Percentiles rank a stretch among this genome's conserved stretches.
phyloP scores from a whole-genome alignment of 2,113 vertebrate genomes.

The Hassar affinis region DNA sequence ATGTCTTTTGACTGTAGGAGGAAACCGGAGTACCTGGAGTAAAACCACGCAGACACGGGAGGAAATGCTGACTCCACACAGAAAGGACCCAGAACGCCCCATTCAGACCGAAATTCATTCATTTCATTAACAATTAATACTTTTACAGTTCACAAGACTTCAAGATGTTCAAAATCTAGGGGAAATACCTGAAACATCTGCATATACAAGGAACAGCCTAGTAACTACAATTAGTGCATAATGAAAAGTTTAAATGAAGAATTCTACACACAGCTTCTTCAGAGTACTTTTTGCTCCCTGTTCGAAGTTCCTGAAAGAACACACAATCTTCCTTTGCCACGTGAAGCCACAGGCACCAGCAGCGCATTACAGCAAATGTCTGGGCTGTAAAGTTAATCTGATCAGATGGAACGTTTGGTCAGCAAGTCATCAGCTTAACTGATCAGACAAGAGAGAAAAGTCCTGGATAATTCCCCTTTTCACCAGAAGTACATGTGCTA shows the following conservation, averaged over 20 bases:
- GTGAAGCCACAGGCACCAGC: not conserved
- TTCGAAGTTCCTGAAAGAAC: too few relatives aligned
- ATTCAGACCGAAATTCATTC: too few relatives aligned
- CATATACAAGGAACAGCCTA: not conserved
- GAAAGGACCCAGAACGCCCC: too few relatives aligned
- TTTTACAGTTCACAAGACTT: not conserved
- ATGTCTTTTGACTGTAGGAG: too few relatives aligned
- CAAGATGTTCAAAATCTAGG: not conserved
- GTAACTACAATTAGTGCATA: not conserved
- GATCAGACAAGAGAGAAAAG: slow-evolving; percentile 6
- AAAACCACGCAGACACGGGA: too few relatives aligned
- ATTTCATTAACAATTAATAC: not conserved
- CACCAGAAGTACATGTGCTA: not conserved
- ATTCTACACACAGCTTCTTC: not conserved
- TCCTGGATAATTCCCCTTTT: not conserved
- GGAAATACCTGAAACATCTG: not conserved
- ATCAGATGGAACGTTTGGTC: slow-evolving; percentile 48
- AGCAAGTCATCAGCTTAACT: slow-evolving; percentile 34
- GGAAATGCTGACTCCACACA: too few relatives aligned
- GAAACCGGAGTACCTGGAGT: too few relatives aligned
- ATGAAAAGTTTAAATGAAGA: not conserved
- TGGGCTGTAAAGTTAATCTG: slow-evolving; percentile 35
- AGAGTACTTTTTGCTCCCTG: too few relatives aligned
- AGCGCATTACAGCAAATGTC: not conserved
- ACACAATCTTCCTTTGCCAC: not conserved